phyloP scores from a whole-genome alignment of 2,888 invertebrate genomes.

The Limnephilus marmoratus region DNA sequence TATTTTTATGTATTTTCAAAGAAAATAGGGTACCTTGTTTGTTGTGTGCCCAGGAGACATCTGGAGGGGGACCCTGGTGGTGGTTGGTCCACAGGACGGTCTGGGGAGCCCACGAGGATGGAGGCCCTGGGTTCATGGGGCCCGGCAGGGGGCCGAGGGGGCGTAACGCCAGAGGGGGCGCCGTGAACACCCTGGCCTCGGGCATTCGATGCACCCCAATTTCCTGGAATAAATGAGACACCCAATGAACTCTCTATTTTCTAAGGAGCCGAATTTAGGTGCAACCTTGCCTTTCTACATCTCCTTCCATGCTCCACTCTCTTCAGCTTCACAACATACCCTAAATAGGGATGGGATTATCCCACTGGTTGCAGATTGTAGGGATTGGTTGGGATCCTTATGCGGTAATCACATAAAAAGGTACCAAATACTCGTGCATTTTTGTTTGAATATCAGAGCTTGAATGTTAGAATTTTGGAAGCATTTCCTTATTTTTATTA shows the following conservation, averaged over 20 bases:
- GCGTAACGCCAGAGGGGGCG: slow-evolving; percentile 60
- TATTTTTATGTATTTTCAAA: neutral
- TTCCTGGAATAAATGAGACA: slow-evolving; percentile 59
- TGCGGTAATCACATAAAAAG: no score
- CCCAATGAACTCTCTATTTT: neutral
- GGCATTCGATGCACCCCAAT: slow-evolving; percentile 41
- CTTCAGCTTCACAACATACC: no score
- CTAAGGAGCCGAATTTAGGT: neutral
- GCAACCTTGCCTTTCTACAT: no score
- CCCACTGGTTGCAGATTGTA: no score
- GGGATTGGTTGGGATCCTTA: no score
- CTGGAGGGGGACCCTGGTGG: slow-evolving; percentile 20
- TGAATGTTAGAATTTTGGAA: no score
- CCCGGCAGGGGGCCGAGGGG: slow-evolving; percentile 50
- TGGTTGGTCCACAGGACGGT: slow-evolving; percentile 49
- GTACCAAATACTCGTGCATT: no score
- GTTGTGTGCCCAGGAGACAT: slow-evolving; percentile 43
- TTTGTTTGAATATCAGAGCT: no score
- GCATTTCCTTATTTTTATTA: no score
- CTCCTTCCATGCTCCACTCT: no score
- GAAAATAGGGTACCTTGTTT: slow-evolving; percentile 41
- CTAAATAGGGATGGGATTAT: no score
- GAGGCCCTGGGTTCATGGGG: slow-evolving; percentile 12
- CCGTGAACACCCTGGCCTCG: slow-evolving; percentile 61
- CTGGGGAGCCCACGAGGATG: slow-evolving; percentile 31